Base-by-base conservation (phyloP, 1,140 invertebrate genomes). In the Hermetia illucens region DNA sequence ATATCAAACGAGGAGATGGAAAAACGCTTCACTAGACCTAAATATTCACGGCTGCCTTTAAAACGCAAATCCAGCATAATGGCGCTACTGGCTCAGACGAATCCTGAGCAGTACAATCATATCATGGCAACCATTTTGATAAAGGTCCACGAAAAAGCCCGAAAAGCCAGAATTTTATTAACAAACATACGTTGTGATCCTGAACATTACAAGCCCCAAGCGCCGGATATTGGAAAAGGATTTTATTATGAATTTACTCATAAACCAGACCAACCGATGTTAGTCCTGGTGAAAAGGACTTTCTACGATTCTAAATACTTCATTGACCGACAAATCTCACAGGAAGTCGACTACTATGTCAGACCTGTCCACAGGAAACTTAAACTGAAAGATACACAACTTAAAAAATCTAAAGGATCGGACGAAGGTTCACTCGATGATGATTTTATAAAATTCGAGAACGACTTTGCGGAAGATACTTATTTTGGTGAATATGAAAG, bases 81-180 rank as follows among this genome's bases (percentile, higher is more conserved):
- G 33, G 32, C 44, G 32, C 48, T 45, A 4, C 37, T 48, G 30
- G 46, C 52, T 34, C 42, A 36, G 18, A 36, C 50, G 17, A 35
- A 44, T 5, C 34, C 37, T 21, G 41, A 44, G 29, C 39, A 41
- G 32, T 39, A 39, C n/a, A n/a, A n/a, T n/a, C n/a, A n/a, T n/a
- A n/a, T n/a, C n/a, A n/a, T n/a, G 34, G 29, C 38, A 9, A 44
- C 67, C 12, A 46, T 39, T 2, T 41, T 80, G 9, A 65, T 74
- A 30, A 70, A 74, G 47, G 53, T 44, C 5, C 62, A 68, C 25
- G 72, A 75, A 47, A 57, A 70, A 39, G 67, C 61, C 0, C 58
- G 72, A 38, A 46, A 71, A 39, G 72, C 61, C 20, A 57, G 79
- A 17, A 46, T 65, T 4, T 66, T 64, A 35, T 57, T 53, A 34